phyloP scores from a whole-genome alignment of 2,888 invertebrate genomes.

The Phragmatobia fuliginosa region DNA sequence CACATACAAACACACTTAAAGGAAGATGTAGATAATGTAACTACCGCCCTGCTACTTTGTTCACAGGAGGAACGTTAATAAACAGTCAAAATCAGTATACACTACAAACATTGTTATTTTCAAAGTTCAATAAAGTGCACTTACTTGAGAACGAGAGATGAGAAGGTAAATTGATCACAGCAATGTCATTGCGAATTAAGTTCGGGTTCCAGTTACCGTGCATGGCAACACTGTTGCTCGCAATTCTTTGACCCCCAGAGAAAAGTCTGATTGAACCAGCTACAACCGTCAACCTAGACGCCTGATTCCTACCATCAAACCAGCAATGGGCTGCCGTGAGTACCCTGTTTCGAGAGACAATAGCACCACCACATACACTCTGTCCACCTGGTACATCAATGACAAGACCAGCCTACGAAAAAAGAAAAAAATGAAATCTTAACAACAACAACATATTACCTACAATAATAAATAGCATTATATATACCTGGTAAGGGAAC shows the following conservation, averaged over 20 bases:
- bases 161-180: not conserved
- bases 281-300: not conserved
- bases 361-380: constrained; percentile 11
- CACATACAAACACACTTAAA: no score
- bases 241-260: constrained; percentile 11
- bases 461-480: not conserved
- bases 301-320: constrained; percentile 14
- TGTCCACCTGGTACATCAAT: not conserved
- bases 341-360: not conserved
- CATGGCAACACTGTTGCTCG: not conserved
- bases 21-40: no score
- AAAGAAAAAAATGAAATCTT: not conserved
- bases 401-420: constrained; percentile 3
- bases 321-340: constrained; percentile 22
- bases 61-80: no score
- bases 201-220: constrained; percentile 10
- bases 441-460: not conserved
- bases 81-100: no score
- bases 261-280: constrained; percentile 12
- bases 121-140: not conserved
- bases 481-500: constrained; percentile 48
- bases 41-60: no score
- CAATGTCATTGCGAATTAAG: constrained; percentile 15
- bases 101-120: not conserved
- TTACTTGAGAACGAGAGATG: not conserved